Base-by-base conservation (phyloP, 2,888 invertebrate genomes). In the Morpho deidamia region DNA sequence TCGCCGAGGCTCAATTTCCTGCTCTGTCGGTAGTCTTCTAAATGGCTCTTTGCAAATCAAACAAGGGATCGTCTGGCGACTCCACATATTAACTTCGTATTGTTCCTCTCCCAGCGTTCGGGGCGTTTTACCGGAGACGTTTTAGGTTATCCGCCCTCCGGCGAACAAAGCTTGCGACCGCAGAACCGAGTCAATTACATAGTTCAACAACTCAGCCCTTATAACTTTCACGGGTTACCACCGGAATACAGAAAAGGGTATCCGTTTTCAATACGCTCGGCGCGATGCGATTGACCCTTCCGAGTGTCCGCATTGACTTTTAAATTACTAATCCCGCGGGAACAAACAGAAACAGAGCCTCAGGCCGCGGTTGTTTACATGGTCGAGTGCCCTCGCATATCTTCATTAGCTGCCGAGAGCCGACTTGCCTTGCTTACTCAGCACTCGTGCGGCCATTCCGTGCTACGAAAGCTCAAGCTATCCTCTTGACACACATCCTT, bases 171-270 rank as follows among this genome's bases (percentile, higher is more conserved):
- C 84, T 76, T 77, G 81, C 74, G 81, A 85, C 88, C 88, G 83
- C 88, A 86, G 82, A 83, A 79, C 85, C 85, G 77, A 89, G 89
- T 89, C 87, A 88, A 89, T 89, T 89, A 89, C 89, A 88, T 88
- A 89, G 88, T 88, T 89, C 87, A 86, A 87, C 86, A 89, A 88
- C 87, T 88, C 87, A 82, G 86, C 83, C 88, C 87, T 87, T 86
- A 88, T 86, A 88, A 89, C 87, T 88, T 88, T 86, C 87, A 87
- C 84, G 83, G 81, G 76, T 82, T 76, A 82, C 84, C 83, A 77
- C 81, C 77, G 81, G 88, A 88, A 88, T 88, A 88, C 88, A 84
- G 86, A 87, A 85, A 86, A 88, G 88, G 88, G 83, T 88, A 88
- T 86, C 81, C 81, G 85, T 87, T 89, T 88, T 87, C 87, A 88